Base-by-base conservation (phyloP, 2,888 invertebrate genomes). In the Lagria hirta region DNA sequence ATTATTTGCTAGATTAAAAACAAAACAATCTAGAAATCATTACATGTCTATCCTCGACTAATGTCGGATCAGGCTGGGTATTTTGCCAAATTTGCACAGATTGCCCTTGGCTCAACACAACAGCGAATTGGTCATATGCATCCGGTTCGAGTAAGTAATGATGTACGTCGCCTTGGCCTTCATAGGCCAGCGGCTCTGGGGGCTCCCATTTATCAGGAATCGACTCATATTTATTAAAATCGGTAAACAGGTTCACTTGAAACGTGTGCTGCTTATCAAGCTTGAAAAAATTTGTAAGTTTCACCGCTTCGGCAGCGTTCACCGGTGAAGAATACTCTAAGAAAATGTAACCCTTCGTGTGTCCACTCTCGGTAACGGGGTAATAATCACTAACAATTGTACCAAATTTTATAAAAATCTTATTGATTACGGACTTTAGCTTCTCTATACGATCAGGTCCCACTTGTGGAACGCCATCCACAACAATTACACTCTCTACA, bases 211-310 rank as follows among this genome's bases (percentile, higher is more conserved):
- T 86, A 58, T 91, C 86, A 4, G 93, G 88, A 52, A 95, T 92
- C 57, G 86, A 84, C 50, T 87, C 85, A 75, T 88, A 92, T 83
- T 95, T 97, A 60, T 88, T 86, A 70, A 96, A 95, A 70, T 98
- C 97, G 1, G 93, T 91, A 71, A 97, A 95, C 36, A 94, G 76
- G 72, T 96, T 97, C 7, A 66, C 66, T 52, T 59, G 60, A 73
- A 98, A 94, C 3, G 92, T 93, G 65, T 99, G 97, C 58, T 86
- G 84, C 71, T 94, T 97, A 75, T 99, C 98, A 65, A 99, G 80
- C 71, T 92, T 94, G 75, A 94, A 88, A 64, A 92, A 91, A 73
- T 97, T 91, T 30, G 89, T 82, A 22, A 83, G 78, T 62, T 88
- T 88, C 0, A 93, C 89, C 4, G 97, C 96, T 65, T 93, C 90